Base-by-base conservation (phyloP, 2,888 invertebrate species). In the Drosophila percnosoma region DNA sequence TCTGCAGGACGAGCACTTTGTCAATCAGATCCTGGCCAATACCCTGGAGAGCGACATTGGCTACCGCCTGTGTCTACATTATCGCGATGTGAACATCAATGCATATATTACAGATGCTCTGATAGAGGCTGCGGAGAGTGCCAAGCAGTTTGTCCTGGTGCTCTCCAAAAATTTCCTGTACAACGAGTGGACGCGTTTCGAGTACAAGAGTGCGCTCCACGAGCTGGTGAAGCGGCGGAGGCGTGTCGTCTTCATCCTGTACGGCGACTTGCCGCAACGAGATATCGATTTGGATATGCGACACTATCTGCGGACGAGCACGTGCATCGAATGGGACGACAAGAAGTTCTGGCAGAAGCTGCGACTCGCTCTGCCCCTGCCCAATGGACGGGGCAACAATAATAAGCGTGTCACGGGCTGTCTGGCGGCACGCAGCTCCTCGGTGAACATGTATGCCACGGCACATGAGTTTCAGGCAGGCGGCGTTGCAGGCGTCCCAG, bases 311-410 rank as follows among this genome's bases (percentile, higher is more conserved):
- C 96, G 98, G 91, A 97, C 97, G 73, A 97, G 97, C 94, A 97
- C 97, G 87, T 97, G 97, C 93, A 96, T 99, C 91, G 97, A 97
- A 93, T 98, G 97, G 96, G 97, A 97, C 78, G 98, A 99, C 93
- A 96, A 97, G 92, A 96, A 97, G 92, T 99, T 99, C 94, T 99
- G 99, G 99, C 98, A 98, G 92, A 98, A 99, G 94, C 94, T 99
- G 77, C 96, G 97, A 91, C 97, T 97, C 91, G 97, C 98, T 64
- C 96, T 98, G 95, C 98, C 98, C 70, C 97, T 91, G 62, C 86
- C 91, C 13, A 78, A 88, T 18, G 79, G 80, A 4, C 78, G 90
- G 4, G 89, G 77, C 65, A 91, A 91, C 66, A 91, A 80, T 65
- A 92, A 92, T 67, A 91, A 92, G 36, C 87, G 90, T 0, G 78